Evolutionary conservation across 2,888 invertebrate species (phyloP).

Genomic region (Drosophila kuntzei): DNA sequence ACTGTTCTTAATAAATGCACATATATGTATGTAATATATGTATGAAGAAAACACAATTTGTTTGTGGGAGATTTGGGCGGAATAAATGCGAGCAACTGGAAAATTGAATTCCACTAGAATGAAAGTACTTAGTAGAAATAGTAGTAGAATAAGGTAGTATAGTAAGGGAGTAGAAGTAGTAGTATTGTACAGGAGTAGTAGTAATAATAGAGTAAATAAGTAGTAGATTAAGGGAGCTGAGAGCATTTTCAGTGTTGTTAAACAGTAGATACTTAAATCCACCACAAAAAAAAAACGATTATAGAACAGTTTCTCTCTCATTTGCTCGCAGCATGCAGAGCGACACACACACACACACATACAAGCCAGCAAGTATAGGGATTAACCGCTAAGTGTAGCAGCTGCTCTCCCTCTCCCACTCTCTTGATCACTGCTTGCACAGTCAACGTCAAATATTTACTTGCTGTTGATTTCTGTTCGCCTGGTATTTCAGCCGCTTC

Average conservation of each 20-base stretch:
- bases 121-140: not conserved
- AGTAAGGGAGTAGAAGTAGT: not conserved
- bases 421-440: not conserved
- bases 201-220: no score
- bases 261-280: no score
- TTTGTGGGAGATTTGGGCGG: not conserved
- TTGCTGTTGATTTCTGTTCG: not conserved
- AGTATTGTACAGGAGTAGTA: not conserved
- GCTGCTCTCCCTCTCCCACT: not conserved
- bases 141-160: not conserved
- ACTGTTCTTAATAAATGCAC: constrained; percentile 71
- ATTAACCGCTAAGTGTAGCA: not conserved
- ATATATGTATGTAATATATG: constrained; percentile 79
- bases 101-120: not conserved
- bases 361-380: not conserved
- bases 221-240: not conserved
- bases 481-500: not conserved
- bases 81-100: not conserved
- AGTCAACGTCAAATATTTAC: not conserved
- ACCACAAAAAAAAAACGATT: not conserved
- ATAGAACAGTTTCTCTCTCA: not conserved
- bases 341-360: not conserved
- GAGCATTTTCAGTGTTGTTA: not conserved
- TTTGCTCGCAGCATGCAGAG: not conserved
- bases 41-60: constrained; percentile 43